Evolutionary conservation across 2,888 invertebrate genomes (phyloP).

Genomic region (Thereva unica): DNA sequence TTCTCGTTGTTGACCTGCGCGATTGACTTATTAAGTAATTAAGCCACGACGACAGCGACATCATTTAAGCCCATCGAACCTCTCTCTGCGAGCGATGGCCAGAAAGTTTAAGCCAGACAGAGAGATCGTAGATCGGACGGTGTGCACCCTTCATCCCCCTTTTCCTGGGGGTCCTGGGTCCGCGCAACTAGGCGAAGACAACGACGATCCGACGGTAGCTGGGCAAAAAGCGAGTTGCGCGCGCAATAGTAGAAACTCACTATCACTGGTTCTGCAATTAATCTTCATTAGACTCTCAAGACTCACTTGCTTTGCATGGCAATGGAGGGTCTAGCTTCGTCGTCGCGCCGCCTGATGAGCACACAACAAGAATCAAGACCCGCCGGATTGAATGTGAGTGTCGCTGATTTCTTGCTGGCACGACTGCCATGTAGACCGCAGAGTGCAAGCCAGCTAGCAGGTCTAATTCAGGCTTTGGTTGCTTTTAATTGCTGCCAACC

Average conservation of each 20-base stretch:
- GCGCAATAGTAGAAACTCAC: constrained; percentile 32
- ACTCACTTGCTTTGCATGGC: constrained; percentile 1
- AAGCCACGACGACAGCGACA: constrained; percentile 36
- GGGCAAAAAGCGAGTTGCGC: constrained; percentile 30
- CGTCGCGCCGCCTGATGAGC: constrained; percentile 18
- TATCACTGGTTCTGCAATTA: constrained; percentile 50
- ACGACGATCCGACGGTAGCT: background rate
- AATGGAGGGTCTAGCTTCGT: constrained; percentile 4
- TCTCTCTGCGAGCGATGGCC: no score
- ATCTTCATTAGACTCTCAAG: constrained; percentile 54
- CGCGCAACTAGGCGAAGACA: background rate
- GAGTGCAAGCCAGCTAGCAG: no score
- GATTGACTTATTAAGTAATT: constrained; percentile 44
- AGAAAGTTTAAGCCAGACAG: no score
- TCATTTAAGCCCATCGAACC: constrained; percentile 16
- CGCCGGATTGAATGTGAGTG: constrained; percentile 26
- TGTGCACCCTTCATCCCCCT: no score
- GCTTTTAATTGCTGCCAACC: constrained; percentile 30
- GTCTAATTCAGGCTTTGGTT: background rate
- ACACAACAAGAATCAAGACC: constrained; percentile 5
- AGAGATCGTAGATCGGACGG: no score
- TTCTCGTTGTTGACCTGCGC: constrained; percentile 43
- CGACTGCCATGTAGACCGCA: constrained; percentile 26
- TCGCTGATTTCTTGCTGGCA: constrained; percentile 29
- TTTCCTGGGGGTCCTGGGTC: constrained; percentile 1